Evolutionary conservation across 2,888 invertebrate genomes (phyloP), one percentile per base, ranked within the genome.

Genomic region (Xanthorhoe spadicearia): DNA sequence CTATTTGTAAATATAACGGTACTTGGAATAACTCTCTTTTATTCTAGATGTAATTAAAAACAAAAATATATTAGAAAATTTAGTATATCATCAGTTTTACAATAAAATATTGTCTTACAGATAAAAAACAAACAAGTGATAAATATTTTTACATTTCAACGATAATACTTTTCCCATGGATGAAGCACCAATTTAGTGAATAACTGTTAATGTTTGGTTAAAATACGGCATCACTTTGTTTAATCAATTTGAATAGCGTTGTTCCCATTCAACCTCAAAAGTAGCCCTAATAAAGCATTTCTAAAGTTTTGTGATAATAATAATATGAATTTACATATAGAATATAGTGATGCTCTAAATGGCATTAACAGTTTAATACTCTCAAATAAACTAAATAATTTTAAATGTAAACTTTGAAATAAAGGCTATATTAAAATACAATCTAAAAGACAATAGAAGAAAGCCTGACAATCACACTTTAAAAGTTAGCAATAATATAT

Each of bases 21-120:
- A 35, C 60, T 67, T 61, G 48, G 66, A 55, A 28, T 32, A 52
- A 19, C 13, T 15, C 10, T 28, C 19, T 46, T 64, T 66, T 64
- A 56, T 64, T 59, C 2, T 57, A 43, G 56, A 1, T 19, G 13
- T 17, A 88, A 87, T 17, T 48, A 86, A 82, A 88, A 88, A 87
- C 83, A 64, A 81, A 58, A 65, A 60, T 78, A 65, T 83, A 89
- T 88, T 90, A 90, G 84, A 91, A 92, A 90, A 89, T 89, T 89
- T 91, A 88, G 90, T 92, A 86, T 88, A 85, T 88, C 79, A 82
- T 83, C 83, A 86, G 84, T 86, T 89, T 89, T 85, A 89, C 86
- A 89, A 87, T 86, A 86, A 84, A 89, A 82, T 81, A 81, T 84
- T 84, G 80, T 81, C 82, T 85, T 85, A 81, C 74, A 82, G 79